These are phyloP conservation scores for Prorops nasuta DNA, from an alignment of 1,140 invertebrate species.

Conservation along the genomic window DNA sequence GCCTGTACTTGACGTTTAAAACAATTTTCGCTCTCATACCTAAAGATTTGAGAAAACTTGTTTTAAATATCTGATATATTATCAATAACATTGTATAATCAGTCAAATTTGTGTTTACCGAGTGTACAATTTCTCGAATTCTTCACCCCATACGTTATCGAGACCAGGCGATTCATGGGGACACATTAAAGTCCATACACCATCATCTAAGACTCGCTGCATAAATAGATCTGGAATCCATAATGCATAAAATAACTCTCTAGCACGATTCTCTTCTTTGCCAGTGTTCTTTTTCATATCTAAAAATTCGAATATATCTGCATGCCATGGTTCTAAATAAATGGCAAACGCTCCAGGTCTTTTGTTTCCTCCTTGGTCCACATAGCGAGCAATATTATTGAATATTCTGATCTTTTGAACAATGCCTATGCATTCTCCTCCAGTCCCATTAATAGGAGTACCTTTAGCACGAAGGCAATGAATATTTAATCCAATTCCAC, in stretches of 20 bases:
- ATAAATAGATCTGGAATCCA: constrained; percentile 99
- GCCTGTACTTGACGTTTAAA: constrained; percentile 80
- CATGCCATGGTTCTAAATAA: constrained; percentile 99
- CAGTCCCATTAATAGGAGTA: constrained; percentile 90
- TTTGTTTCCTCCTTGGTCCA: constrained; percentile 98
- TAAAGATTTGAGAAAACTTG: constrained; percentile 30
- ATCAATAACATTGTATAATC: not conserved
- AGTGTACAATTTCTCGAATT: constrained; percentile 89
- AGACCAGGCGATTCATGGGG: constrained; percentile 91
- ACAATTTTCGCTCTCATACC: constrained; percentile 83
- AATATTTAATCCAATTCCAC: constrained; percentile 95
- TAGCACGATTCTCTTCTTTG: constrained; percentile 83
- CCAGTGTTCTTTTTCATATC: constrained; percentile 75
- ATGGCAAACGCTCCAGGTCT: constrained; percentile 98
- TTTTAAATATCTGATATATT: not conserved
- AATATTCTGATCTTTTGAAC: constrained; percentile 96
- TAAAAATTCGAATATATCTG: constrained; percentile 94
- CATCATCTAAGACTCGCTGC: constrained; percentile 88
- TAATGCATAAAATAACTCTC: constrained; percentile 96
- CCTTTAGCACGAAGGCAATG: constrained; percentile 94
- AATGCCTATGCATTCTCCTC: constrained; percentile 94
- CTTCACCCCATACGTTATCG: constrained; percentile 88
- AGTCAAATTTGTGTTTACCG: constrained; percentile 53
- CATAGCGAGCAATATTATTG: constrained; percentile 95
- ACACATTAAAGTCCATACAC: constrained; percentile 95